phyloP scores from a whole-genome alignment of 2,113 vertebrate genomes.

The Anoura caudifer region DNA sequence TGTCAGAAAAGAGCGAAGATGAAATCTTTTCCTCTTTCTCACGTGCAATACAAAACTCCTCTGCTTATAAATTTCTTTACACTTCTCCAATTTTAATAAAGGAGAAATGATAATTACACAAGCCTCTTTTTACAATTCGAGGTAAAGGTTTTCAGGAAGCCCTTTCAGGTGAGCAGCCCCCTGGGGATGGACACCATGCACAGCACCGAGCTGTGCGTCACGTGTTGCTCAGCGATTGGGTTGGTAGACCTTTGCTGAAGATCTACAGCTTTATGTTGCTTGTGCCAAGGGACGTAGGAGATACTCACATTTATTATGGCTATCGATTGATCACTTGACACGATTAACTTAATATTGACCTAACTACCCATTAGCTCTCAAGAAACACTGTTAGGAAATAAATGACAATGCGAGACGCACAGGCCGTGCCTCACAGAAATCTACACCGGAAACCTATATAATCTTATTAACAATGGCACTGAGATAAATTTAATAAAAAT shows the following conservation, averaged over 20 bases:
- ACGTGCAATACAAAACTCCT: background rate
- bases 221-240: rapidly evolving
- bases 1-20: background rate
- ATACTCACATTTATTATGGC: background rate
- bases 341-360: background rate
- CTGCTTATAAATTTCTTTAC: background rate
- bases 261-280: background rate
- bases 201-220: background rate
- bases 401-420: too few species aligned
- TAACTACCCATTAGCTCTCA: background rate
- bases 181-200: too few species aligned
- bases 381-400: background rate
- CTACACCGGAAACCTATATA: too few species aligned
- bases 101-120: background rate
- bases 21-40: background rate
- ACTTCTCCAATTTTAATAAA: background rate
- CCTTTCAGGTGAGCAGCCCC: background rate
- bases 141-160: background rate
- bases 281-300: background rate
- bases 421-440: too few species aligned
- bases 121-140: background rate
- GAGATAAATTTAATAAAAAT: too few species aligned
- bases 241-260: background rate
- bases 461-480: too few species aligned
- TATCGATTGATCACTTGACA: background rate